These are phyloP conservation scores for Samia ricini DNA, from an alignment of 1,140 invertebrate genomes.

Conservation along the genomic window DNA sequence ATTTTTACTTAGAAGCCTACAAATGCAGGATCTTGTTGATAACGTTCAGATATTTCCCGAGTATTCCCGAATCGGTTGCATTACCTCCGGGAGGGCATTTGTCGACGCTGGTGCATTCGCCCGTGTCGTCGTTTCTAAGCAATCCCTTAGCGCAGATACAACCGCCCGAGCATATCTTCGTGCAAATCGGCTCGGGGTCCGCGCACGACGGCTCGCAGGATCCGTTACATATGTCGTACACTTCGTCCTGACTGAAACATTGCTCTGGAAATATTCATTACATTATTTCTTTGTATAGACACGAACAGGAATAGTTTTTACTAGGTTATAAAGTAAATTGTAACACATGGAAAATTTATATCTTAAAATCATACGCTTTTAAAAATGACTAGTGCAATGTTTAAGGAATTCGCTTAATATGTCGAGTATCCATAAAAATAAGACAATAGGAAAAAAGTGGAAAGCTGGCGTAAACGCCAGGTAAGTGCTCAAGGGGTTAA, in stretches of 20 bases:
- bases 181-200: slow-evolving; percentile 37
- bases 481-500: too few species aligned
- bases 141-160: slow-evolving; percentile 57
- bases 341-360: too few species aligned
- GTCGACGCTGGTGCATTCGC: slow-evolving; percentile 50
- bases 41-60: slow-evolving; percentile 48
- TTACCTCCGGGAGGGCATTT: slow-evolving; percentile 44
- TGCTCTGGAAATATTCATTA: slow-evolving; percentile 45
- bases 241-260: slow-evolving; percentile 61
- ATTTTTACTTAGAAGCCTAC: slow-evolving; percentile 14
- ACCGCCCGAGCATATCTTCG: slow-evolving; percentile 41
- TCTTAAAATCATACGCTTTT: too few species aligned
- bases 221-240: slow-evolving; percentile 53
- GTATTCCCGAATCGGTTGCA: slow-evolving; percentile 32
- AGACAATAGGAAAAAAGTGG: too few species aligned
- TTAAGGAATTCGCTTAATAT: too few species aligned
- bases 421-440: too few species aligned
- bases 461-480: too few species aligned
- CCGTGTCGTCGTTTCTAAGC: slow-evolving; percentile 32
- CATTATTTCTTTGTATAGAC: too few species aligned
- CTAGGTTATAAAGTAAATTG: too few species aligned
- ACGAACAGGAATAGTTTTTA: too few species aligned
- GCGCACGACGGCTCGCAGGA: slow-evolving; percentile 43
- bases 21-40: slow-evolving; percentile 59
- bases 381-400: too few species aligned